A percentile compares a stretch with the other conserved stretches of the same genome.
Evolutionary conservation across 2,888 invertebrate genomes (phyloP).

Genomic region (Lasioglossum vierecki): DNA sequence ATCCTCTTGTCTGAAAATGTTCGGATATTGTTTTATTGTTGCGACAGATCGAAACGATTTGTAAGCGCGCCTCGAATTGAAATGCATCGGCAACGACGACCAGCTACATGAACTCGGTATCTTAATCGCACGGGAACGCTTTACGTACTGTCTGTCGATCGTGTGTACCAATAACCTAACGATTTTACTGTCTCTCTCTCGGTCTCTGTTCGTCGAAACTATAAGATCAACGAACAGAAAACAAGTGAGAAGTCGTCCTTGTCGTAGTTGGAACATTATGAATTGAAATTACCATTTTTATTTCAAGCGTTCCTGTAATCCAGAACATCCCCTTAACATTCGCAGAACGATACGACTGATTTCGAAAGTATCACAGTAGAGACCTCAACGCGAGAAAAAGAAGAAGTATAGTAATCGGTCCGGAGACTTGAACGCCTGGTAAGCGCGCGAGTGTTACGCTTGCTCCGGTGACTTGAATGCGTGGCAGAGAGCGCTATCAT

Average conservation of each 20-base stretch:
- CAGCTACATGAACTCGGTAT: slow-evolving; percentile 18
- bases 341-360: background rate
- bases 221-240: background rate
- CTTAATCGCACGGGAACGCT: slow-evolving; percentile 1
- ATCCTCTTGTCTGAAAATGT: slow-evolving; percentile 22
- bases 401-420: background rate
- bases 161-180: background rate
- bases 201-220: background rate
- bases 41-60: slow-evolving; percentile 16
- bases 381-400: background rate
- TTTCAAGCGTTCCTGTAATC: background rate
- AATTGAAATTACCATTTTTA: background rate
- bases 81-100: slow-evolving; percentile 10
- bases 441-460: background rate
- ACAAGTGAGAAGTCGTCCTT: background rate
- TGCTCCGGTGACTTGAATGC: background rate
- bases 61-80: slow-evolving; percentile 15
- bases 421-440: background rate
- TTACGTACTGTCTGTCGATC: background rate
- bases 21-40: slow-evolving; percentile 37
- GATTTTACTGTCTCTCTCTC: background rate
- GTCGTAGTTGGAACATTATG: background rate
- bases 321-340: background rate
- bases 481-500: background rate
- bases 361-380: background rate